Evolutionary conservation across 2,888 invertebrate species (phyloP).

Genomic region (Rhagonycha fulva): DNA sequence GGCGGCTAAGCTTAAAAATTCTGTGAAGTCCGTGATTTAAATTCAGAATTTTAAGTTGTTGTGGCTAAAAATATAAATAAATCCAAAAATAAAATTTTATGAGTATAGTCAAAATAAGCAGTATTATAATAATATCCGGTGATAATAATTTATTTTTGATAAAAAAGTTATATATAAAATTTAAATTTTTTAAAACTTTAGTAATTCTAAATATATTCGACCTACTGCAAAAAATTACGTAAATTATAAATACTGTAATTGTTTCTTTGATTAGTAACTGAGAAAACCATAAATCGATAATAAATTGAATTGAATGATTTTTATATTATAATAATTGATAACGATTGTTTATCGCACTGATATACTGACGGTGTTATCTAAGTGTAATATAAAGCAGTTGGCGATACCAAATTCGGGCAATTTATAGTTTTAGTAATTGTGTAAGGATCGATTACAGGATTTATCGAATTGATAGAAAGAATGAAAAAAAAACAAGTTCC

Average conservation of each 20-base stretch:
- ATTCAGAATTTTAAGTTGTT: too few relatives aligned
- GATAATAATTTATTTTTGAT: too few relatives aligned
- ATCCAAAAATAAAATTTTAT: too few relatives aligned
- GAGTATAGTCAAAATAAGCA: too few relatives aligned
- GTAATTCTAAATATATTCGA: too few relatives aligned
- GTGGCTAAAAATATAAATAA: too few relatives aligned
- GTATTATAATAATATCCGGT: too few relatives aligned
- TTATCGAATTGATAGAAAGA: not conserved
- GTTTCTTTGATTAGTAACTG: not conserved
- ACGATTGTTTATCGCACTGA: not conserved
- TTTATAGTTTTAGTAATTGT: not conserved
- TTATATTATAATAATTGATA: not conserved
- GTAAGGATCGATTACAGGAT: not conserved
- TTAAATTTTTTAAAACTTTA: too few relatives aligned
- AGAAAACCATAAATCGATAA: not conserved
- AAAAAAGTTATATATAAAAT: too few relatives aligned
- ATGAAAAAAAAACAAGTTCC: slow-evolving; percentile 49
- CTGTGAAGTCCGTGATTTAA: too few relatives aligned
- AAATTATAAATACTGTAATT: not conserved
- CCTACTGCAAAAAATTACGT: too few relatives aligned
- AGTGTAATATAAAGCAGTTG: not conserved
- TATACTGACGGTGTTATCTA: not conserved
- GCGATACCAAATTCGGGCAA: not conserved
- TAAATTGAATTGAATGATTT: not conserved
- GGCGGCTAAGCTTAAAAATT: too few relatives aligned